phyloP scores from a whole-genome alignment of 2,113 vertebrate genomes.

The Cariama cristata region DNA sequence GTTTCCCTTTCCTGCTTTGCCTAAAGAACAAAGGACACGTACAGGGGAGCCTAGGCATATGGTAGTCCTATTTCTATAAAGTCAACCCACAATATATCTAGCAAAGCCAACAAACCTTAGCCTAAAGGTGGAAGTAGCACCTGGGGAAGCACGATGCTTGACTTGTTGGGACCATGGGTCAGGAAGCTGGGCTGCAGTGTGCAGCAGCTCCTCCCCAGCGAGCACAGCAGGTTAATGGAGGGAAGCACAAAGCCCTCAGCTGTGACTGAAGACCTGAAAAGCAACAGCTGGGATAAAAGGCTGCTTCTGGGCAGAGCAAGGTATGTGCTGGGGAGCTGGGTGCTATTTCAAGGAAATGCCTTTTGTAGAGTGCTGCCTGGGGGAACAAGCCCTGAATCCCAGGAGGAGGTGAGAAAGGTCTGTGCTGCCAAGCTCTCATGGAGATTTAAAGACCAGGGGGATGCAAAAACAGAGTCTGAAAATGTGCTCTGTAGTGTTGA shows the following conservation, averaged over 20 bases:
- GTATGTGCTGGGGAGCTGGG: background rate
- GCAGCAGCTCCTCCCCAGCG: background rate
- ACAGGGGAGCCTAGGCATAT: background rate
- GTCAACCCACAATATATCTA: background rate
- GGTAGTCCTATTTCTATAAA: background rate
- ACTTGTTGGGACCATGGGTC: background rate
- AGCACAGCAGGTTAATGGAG: background rate
- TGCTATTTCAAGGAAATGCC: background rate
- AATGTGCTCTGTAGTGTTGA: background rate
- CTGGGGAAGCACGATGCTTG: background rate
- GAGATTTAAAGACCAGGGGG: background rate
- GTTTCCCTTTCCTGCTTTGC: background rate
- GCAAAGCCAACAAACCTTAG: background rate
- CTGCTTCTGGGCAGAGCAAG: background rate
- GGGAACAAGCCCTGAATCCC: background rate
- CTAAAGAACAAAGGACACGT: background rate
- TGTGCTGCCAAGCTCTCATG: background rate
- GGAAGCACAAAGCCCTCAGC: background rate
- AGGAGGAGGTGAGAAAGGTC: background rate
- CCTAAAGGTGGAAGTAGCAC: background rate
- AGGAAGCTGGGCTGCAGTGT: background rate
- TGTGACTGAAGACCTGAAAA: background rate
- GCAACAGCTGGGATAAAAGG: background rate
- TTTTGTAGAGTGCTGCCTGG: background rate
- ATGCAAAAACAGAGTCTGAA: background rate